Conservation (phyloP, 2,113 vertebrate genomes). For the Phyllostomus discolor region DNA sequence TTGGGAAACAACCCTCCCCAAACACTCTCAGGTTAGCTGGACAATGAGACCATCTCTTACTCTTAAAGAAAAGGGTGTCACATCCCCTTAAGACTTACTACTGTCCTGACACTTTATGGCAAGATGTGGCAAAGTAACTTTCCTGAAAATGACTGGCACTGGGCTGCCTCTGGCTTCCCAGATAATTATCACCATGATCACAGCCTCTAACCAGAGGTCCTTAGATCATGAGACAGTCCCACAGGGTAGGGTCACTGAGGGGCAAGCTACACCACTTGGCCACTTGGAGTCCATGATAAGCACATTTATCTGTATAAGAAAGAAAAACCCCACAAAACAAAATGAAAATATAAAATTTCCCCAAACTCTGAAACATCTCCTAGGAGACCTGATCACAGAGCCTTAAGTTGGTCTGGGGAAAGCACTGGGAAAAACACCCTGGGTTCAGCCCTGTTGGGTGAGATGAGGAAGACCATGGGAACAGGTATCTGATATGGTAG, state of each 20-base stretch:
- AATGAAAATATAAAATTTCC: constrained; percentile 70
- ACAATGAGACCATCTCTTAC: not conserved
- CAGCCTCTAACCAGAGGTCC: not conserved
- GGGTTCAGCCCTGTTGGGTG: not conserved
- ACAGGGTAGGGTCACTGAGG: not conserved
- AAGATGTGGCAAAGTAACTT: not conserved
- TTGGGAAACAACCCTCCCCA: not conserved
- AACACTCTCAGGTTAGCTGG: not conserved
- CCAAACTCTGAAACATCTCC: constrained; percentile 58
- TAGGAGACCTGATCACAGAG: constrained; percentile 47
- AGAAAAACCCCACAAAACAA: not conserved
- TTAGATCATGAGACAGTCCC: not conserved
- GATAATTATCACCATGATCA: not conserved
- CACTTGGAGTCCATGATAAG: not conserved
- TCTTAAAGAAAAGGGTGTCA: not conserved
- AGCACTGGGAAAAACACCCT: constrained; percentile 67
- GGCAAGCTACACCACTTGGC: not conserved
- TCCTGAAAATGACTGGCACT: not conserved
- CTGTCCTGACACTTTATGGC: not conserved
- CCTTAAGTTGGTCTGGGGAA: constrained; percentile 65
- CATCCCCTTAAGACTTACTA: not conserved
- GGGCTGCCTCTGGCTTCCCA: not conserved
- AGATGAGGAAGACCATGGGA: constrained; percentile 15
- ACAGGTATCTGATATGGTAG: constrained; percentile 20
- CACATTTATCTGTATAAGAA: not conserved